Evolutionary conservation across 1,140 invertebrate species (phyloP).

Genomic region (Drosophila equinoxialis): DNA sequence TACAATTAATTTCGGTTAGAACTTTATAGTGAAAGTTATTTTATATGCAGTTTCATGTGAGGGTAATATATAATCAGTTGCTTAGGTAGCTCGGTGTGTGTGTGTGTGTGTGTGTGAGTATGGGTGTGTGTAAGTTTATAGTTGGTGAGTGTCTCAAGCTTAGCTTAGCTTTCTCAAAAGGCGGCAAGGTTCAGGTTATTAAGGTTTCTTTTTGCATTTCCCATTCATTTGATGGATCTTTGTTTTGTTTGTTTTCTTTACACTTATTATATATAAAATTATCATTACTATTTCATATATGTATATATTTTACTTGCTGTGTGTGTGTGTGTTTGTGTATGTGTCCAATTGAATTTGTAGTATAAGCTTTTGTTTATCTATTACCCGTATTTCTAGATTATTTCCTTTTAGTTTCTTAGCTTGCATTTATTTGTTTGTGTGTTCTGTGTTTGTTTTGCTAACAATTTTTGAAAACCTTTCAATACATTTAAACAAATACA

Average conservation of each 20-base stretch:
- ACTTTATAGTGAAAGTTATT: not conserved
- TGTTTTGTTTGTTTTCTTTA: not conserved
- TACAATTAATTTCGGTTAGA: not conserved
- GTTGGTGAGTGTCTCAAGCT: slow-evolving; percentile 7
- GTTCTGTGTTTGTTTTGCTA: slow-evolving; percentile 22
- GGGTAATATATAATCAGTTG: not conserved
- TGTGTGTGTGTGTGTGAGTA: not conserved
- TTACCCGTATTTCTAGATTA: slow-evolving; percentile 55
- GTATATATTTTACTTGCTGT: not conserved
- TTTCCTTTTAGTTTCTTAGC: slow-evolving; percentile 18
- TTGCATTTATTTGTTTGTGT: not conserved
- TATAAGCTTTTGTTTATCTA: slow-evolving; percentile 24
- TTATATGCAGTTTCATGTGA: not conserved
- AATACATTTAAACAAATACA: slow-evolving; percentile 29
- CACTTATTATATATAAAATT: not conserved
- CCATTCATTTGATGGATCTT: not conserved
- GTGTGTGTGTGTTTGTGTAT: not conserved
- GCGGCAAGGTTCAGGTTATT: slow-evolving; percentile 35
- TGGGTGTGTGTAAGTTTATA: too few relatives aligned
- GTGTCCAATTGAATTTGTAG: not conserved
- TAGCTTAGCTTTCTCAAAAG: slow-evolving; percentile 33
- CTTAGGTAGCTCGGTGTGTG: not conserved
- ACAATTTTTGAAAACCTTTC: slow-evolving; percentile 63
- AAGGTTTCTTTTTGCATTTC: slow-evolving; percentile 11
- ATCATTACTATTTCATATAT: not conserved